These are phyloP conservation scores for Oasisia sp. DNA, from an alignment of 2,888 invertebrate species.

Conservation along the genomic window DNA sequence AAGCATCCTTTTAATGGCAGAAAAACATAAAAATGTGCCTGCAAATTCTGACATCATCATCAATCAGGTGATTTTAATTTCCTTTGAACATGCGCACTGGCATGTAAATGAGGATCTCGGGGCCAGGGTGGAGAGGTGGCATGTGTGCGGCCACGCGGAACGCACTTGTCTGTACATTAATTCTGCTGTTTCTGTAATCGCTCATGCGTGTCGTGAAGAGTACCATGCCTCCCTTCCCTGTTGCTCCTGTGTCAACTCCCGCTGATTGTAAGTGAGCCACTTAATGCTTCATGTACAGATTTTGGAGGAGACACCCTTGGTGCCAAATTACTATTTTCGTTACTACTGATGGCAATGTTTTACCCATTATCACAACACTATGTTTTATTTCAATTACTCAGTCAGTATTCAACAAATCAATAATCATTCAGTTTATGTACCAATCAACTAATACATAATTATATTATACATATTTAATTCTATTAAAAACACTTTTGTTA, in stretches of 20 bases:
- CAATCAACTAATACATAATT: background rate
- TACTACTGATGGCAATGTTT: background rate
- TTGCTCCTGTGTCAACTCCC: background rate
- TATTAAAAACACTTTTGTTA: background rate
- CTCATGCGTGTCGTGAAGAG: background rate
- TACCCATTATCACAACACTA: too few species aligned
- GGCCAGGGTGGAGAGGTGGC: background rate
- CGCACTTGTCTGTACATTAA: constrained; percentile 6
- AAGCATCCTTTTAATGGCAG: background rate
- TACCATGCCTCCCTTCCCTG: background rate
- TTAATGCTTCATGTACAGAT: background rate
- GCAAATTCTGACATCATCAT: constrained; percentile 2
- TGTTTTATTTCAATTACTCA: too few species aligned
- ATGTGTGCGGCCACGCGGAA: constrained; percentile 1
- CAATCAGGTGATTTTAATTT: background rate
- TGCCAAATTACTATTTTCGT: background rate
- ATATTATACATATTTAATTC: background rate
- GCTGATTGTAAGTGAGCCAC: background rate
- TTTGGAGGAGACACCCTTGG: background rate
- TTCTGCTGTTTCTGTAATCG: background rate
- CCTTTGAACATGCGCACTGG: background rate
- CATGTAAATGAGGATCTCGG: background rate
- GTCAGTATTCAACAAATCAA: background rate
- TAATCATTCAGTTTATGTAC: background rate
- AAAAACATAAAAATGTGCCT: constrained; percentile 6